Base-by-base conservation (phyloP, 2,888 invertebrate species). In the Arrhopalites spinosus region DNA sequence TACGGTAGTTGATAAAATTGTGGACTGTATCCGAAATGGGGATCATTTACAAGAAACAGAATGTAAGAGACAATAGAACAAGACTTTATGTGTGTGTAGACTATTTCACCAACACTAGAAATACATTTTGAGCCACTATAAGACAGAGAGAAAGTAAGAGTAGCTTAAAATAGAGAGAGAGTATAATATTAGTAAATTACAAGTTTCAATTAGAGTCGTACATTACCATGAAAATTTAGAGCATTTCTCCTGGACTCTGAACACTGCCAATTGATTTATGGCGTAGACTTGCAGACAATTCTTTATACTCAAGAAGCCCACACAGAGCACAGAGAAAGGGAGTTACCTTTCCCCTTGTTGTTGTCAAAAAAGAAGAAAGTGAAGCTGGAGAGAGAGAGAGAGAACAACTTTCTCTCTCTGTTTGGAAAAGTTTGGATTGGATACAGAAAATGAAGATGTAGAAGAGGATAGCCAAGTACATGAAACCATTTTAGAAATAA, bases 241-340 rank as follows among this genome's bases (percentile, higher is more conserved):
- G 50, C 15, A 50, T 50, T 50, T 50, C 50, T n/a, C 15, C n/a
- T 13, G 50, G 3, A 15, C 17, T 50, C 2, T 15, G n/a, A 50
- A 50, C 8, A 50, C 50, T 50, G 15, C 50, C 50, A 50, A 50
- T 50, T 50, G 50, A 50, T 50, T 50, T 50, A 50, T 50, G 50
- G 15, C 15, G 8, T 11, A 45, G 7, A 11, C 15, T 11, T 15
- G 7, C 45, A 45, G 45, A 11, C 15, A 11, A 45, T 15, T 45
- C 45, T 11, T 15, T 11, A 45, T 7, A 45, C 7, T 45, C 45
- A 7, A 45, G 45, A 45, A 45, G 45, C 8, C 45, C 45, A 45
- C 7, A 45, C 8, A 45, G 8, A 15, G 36, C 11, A 36, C 11
- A 11, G 36, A 11, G 36, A 36, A 3, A 36, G 11, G 36, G 11